Conservation (phyloP, 2,888 invertebrate genomes). For the Penaeus monodon region DNA sequence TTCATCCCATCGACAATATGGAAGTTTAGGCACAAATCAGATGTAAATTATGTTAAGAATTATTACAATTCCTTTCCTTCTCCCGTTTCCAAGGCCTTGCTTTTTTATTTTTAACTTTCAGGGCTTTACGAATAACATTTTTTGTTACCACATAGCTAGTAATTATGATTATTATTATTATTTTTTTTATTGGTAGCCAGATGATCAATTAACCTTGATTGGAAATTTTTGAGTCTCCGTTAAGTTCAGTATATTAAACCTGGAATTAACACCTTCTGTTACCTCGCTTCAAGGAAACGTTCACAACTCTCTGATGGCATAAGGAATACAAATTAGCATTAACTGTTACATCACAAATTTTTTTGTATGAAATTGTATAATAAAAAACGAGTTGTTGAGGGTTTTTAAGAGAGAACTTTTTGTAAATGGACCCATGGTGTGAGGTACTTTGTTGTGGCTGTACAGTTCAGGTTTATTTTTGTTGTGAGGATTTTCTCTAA, state of each 20-base stretch:
- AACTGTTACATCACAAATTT: slow-evolving; percentile 25
- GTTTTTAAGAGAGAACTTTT: slow-evolving; percentile 39
- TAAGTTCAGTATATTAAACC: neutral
- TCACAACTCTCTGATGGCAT: slow-evolving; percentile 49
- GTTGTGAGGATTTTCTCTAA: slow-evolving; percentile 56
- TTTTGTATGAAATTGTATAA: slow-evolving; percentile 56
- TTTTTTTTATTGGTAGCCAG: neutral
- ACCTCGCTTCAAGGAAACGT: slow-evolving; percentile 44
- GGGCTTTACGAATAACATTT: neutral
- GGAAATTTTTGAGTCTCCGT: neutral
- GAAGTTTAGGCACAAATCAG: slow-evolving; percentile 32
- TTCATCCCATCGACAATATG: neutral
- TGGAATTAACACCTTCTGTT: slow-evolving; percentile 40
- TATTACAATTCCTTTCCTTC: neutral
- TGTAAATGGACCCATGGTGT: slow-evolving; percentile 29
- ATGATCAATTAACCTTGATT: neutral
- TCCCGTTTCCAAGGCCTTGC: slow-evolving; percentile 14
- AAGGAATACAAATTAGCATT: slow-evolving; percentile 47
- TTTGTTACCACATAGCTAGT: slow-evolving; percentile 21
- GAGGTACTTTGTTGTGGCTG: slow-evolving; percentile 50
- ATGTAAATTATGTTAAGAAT: neutral
- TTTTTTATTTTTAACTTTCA: slow-evolving; percentile 17
- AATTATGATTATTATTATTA: slow-evolving; percentile 5
- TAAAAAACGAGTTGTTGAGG: slow-evolving; percentile 41
- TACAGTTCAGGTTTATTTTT: slow-evolving; percentile 61